phyloP scores from a whole-genome alignment of 2,888 invertebrate species.

The Drosophila austrosaltans region DNA sequence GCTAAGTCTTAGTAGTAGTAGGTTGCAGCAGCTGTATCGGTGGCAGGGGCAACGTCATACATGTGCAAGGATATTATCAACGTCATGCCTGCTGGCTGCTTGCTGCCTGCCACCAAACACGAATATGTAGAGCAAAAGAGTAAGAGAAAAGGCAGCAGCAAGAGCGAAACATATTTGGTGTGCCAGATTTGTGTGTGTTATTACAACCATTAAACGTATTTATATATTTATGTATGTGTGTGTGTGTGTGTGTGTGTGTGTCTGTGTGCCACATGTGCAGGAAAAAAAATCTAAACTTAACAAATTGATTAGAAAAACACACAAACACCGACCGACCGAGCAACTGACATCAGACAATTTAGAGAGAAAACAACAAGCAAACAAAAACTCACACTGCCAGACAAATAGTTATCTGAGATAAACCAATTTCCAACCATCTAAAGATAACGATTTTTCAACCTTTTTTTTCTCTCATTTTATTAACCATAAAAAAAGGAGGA shows the following conservation, averaged over 20 bases:
- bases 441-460: conserved; percentile 4
- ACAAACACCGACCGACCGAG: conserved; percentile 50
- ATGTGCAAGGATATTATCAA: conserved; percentile 81
- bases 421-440: conserved; percentile 38
- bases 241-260: conserved; percentile 12
- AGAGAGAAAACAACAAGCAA: background rate
- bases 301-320: conserved; percentile 61
- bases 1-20: background rate
- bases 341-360: conserved; percentile 30
- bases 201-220: conserved; percentile 63
- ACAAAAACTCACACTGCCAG: background rate
- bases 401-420: background rate
- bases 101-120: conserved; percentile 12
- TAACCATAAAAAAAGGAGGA: conserved; percentile 11
- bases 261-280: conserved; percentile 12
- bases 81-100: conserved; percentile 71
- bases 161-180: conserved; percentile 42
- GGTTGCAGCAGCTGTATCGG: conserved; percentile 34
- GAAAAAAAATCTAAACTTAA: conserved; percentile 52
- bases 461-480: conserved; percentile 2
- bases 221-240: conserved; percentile 52
- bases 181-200: conserved; percentile 56
- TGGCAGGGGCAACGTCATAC: conserved; percentile 74
- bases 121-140: conserved; percentile 29
- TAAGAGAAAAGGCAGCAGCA: conserved; percentile 29